phyloP scores from a whole-genome alignment of 2,888 invertebrate species.

The Cosmia pyralina region DNA sequence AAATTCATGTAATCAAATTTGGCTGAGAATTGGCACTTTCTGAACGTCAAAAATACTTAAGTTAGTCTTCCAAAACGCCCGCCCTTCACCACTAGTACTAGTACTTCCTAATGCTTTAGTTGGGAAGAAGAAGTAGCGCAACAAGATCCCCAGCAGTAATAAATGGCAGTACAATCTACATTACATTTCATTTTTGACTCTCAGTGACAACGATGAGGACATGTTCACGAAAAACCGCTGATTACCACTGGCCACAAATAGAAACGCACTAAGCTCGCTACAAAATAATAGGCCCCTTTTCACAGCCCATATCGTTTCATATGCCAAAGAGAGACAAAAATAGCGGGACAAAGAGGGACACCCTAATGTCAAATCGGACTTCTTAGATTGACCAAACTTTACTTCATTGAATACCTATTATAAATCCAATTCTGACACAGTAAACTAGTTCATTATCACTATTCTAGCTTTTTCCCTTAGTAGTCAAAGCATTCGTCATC shows the following conservation, averaged over 20 bases:
- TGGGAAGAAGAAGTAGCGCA: background rate
- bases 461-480: background rate
- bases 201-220: background rate
- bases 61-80: background rate
- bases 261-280: too few relatives aligned
- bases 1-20: background rate
- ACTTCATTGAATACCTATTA: background rate
- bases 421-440: background rate
- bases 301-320: too few relatives aligned
- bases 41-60: background rate
- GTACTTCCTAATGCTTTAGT: background rate
- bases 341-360: too few relatives aligned
- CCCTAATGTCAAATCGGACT: too few relatives aligned
- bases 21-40: background rate
- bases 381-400: too few relatives aligned
- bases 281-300: too few relatives aligned
- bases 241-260: background rate
- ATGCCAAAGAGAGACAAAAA: too few relatives aligned
- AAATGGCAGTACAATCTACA: background rate
- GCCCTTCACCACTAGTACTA: too few relatives aligned
- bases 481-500: background rate
- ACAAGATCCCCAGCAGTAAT: background rate
- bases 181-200: background rate
- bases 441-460: background rate
- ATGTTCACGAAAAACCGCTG: constrained; percentile 1